Evolutionary conservation across 2,113 vertebrate species (phyloP), one percentile per base, ranked within the genome.

Genomic region (Rissa tridactyla): DNA sequence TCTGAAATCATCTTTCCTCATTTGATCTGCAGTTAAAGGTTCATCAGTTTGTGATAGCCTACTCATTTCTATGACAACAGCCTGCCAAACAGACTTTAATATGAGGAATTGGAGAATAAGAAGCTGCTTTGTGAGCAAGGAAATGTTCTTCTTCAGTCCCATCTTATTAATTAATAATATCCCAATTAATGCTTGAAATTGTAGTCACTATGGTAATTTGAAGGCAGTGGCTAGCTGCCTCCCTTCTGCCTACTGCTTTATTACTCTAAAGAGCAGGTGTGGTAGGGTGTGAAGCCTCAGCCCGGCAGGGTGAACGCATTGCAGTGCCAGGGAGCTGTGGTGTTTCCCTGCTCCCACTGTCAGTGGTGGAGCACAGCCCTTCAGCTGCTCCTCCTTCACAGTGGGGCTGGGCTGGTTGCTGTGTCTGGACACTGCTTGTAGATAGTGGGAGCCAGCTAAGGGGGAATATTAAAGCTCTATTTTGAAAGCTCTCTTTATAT

Each of bases 291-390:
- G 82, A 81, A 68, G 25, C 52, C 26, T 49, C 29, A 68, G 36
- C 68, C 22, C 0, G 0, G 12, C 1, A 1, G 0, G 3, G n/a
- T 23, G 44, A 78, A 62, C 46, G 5, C 25, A 5, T 47, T 8
- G 27, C 7, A 0, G 21, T 82, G 42, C 47, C 32, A 40, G 52
- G 38, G 46, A 68, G 46, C 21, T 55, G n/a, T 1, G 0, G 0
- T 18, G 15, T 46, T 64, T 79, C 21, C 13, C 52, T 64, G 15
- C 6, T 66, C 5, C 32, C 27, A 2, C 15, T 1, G 0, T 19
- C 2, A 1, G 29, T 3, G 1, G 6, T 25, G 40, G 3, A 27
- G 27, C 14, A 7, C 13, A 19, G 11, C 57, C 19, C 57, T 58
- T 58, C 57, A 58, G 30, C 40, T 82, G 55, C 40, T 79, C 26